Evolutionary conservation across 2,888 invertebrate genomes (phyloP), one percentile per base, ranked within the genome.

Genomic region (Dolomedes plantarius): DNA sequence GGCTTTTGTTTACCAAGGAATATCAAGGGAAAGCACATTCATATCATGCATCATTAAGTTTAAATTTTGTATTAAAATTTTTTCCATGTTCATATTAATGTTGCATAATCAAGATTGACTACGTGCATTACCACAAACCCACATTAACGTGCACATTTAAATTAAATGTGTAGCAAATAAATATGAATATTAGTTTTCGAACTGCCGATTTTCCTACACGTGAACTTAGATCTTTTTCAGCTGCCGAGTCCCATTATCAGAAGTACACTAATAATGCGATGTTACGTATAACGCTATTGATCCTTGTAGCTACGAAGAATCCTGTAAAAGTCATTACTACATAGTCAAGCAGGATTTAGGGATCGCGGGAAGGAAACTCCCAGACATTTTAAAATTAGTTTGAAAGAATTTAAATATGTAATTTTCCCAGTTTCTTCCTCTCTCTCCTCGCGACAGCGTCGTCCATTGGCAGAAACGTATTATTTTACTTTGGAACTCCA

Each of bases 81-180:
- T 74, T 56, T 56, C 56, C 46, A 23, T 65, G 31, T 77, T 32
- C 39, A 68, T 50, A 36, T 62, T 31, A 68, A 71, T 81, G 67
- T 68, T 81, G 27, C 29, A 56, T 82, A 82, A 82, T 82, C 69
- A 82, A 75, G 75, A 82, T 31, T 69, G 23, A 29, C 36, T 50
- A 23, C 27, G 50, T 80, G 75, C 81, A 75, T 82, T 82, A 75
- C 81, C 69, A 50, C 68, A 56, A 41, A 29, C 77, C 69, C 39
- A 31, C 68, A 69, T 41, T 78, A 50, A 32, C 78, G 36, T 69
- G 62, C 78, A 56, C 56, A 69, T 50, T 76, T 67, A 46, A 28
- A 31, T n/a, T 19, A 28, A 56, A 19, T 69, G 11, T 69, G 69
- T 50, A 23, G 62, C 64, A 71, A 23, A 41, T 31, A 27, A 62